Conservation (phyloP, 2,797 vertebrate genomes). For the Ptychobarbus kaznakovi region DNA sequence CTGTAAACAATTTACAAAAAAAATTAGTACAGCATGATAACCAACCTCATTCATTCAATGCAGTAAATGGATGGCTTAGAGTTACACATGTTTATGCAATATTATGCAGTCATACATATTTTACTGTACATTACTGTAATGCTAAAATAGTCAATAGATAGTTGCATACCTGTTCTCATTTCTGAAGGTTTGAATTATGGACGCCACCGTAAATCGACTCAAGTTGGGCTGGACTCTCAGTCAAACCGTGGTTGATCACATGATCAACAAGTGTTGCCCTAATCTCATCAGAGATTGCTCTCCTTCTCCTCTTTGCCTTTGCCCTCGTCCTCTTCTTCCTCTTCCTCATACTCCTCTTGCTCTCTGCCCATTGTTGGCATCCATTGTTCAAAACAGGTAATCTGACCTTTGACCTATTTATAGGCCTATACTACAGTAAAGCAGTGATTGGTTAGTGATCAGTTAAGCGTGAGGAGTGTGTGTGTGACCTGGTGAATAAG, state of each 20-base stretch:
- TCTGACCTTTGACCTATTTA: neutral
- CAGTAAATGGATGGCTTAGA: conserved; percentile 2
- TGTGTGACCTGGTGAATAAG: no score
- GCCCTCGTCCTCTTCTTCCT: neutral
- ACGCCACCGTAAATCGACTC: neutral
- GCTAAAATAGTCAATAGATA: neutral
- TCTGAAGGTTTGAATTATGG: neutral
- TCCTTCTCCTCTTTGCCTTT: neutral
- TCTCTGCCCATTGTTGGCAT: neutral
- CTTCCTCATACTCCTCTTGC: neutral
- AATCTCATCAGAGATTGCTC: no score
- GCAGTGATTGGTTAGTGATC: no score
- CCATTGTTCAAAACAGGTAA: neutral
- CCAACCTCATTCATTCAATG: conserved; percentile 5
- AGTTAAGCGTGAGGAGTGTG: no score
- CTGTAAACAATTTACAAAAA: neutral
- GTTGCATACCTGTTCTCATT: neutral
- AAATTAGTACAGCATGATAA: neutral
- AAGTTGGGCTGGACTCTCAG: no score
- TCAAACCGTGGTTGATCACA: neutral
- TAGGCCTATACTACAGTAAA: no score
- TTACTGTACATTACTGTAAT: conserved; percentile 3
- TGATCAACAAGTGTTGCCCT: neutral
- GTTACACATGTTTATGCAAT: conserved; percentile 6
- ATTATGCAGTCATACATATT: neutral